Conservation (phyloP, 2,888 invertebrate genomes). For the Campoplex capitator region DNA sequence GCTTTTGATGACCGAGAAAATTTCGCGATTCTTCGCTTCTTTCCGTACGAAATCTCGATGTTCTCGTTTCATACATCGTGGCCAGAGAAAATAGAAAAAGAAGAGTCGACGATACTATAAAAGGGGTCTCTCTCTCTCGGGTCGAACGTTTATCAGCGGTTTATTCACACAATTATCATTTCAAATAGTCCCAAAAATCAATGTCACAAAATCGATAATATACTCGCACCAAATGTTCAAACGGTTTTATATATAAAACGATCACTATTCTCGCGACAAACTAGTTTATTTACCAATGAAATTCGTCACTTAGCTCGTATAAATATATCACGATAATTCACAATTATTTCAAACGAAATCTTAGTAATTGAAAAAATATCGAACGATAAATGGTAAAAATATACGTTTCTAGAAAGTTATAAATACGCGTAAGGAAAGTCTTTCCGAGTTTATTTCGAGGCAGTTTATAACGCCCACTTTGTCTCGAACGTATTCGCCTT, state of each 20-base stretch:
- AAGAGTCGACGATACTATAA: slow-evolving; percentile 50
- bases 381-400: neutral
- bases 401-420: neutral
- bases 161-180: neutral
- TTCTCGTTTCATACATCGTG: slow-evolving; percentile 44
- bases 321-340: neutral
- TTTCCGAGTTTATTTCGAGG: slow-evolving; percentile 49
- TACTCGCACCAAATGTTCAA: neutral
- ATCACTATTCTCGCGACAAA: neutral
- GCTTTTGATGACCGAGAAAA: neutral
- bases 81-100: slow-evolving; percentile 47
- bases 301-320: neutral
- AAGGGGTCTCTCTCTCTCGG: slow-evolving; percentile 54
- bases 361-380: neutral
- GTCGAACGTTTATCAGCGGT: neutral
- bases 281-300: neutral
- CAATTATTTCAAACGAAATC: neutral
- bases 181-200: neutral
- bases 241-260: neutral
- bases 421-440: slow-evolving; percentile 13
- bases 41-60: slow-evolving; percentile 14
- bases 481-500: slow-evolving; percentile 50
- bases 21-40: slow-evolving; percentile 1
- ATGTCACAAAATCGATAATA: neutral
- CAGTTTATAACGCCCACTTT: slow-evolving; percentile 60